Base-by-base conservation (phyloP, 2,113 vertebrate genomes). In the Dendropsophus ebraccatus region DNA sequence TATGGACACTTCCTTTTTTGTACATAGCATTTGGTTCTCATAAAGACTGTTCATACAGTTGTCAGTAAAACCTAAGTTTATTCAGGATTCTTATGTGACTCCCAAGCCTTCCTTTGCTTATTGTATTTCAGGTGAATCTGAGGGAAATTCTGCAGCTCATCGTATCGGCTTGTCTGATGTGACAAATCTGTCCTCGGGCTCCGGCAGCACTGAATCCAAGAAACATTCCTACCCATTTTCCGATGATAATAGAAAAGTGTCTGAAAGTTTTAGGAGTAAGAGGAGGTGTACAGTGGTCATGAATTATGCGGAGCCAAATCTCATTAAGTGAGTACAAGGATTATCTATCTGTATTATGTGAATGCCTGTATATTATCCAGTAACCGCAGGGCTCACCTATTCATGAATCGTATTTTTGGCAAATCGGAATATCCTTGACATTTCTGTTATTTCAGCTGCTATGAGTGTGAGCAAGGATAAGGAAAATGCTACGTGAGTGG, bases 251-350 rank as follows among this genome's bases (percentile, higher is more conserved):
- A 82, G 87, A 28, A 87, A 6, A 89, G 90, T 75, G 87, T 88
- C 85, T 84, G 79, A 41, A 0, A 81, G 84, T 72, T 88, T 87
- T 50, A 56, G 88, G 47, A 93, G 92, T 77, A 96, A 92, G 86
- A 93, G 97, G 0, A 94, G 96, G 84, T 95, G 95, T 89, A 93
- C 95, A 21, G 81, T 91, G 86, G 50, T 25, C 0, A 92, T 97
- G 52, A 94, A 81, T 92, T 99, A 99, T 62, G 98, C 97, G 87
- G 97, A 99, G 49, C 98, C 97, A 13, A 94, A 91, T 0, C 84
- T 97, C 49, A 58, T 0, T 19, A 87, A 65, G 97, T 97, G 90
- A 88, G 96, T 90, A 35, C 78, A 49, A 2, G 52, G 28, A 19
- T n/a, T n/a, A n/a, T n/a, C n/a, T n/a, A n/a, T n/a, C n/a, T 35